Evolutionary conservation across 1,140 invertebrate genomes (phyloP).

Genomic region (Drosophila equinoxialis): DNA sequence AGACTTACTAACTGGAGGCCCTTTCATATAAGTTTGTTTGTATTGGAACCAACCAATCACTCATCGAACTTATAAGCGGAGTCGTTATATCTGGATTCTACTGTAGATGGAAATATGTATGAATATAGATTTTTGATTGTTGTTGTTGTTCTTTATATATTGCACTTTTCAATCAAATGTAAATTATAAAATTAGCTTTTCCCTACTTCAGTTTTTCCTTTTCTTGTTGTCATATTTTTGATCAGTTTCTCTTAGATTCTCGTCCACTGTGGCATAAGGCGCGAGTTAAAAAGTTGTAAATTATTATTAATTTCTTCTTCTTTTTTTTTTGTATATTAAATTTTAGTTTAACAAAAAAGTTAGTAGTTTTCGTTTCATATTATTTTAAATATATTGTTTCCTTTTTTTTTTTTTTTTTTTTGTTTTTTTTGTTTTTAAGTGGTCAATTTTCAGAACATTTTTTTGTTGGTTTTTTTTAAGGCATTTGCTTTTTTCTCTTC

Average conservation of each 20-base stretch:
- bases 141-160: not conserved
- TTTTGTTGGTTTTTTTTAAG: conserved; percentile 36
- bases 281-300: conserved; percentile 50
- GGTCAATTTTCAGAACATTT: conserved; percentile 23
- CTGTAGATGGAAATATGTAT: too few species aligned
- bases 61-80: too few species aligned
- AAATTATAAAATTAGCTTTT: not conserved
- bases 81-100: too few species aligned
- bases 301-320: conserved; percentile 23
- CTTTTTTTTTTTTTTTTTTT: conserved; percentile 15
- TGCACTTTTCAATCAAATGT: not conserved
- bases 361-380: conserved; percentile 41
- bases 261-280: conserved; percentile 48
- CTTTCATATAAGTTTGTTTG: too few species aligned
- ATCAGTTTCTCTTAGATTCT: conserved; percentile 4
- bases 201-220: not conserved
- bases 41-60: too few species aligned
- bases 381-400: not conserved
- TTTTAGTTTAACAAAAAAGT: conserved; percentile 53
- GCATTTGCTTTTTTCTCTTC: conserved; percentile 36
- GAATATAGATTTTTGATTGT: not conserved
- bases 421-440: conserved; percentile 38
- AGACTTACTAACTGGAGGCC: too few species aligned
- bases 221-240: conserved; percentile 8
- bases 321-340: conserved; percentile 43